These are phyloP conservation scores for Trichechus manatus DNA, from an alignment of 2,113 vertebrate species.

Conservation along the genomic window DNA sequence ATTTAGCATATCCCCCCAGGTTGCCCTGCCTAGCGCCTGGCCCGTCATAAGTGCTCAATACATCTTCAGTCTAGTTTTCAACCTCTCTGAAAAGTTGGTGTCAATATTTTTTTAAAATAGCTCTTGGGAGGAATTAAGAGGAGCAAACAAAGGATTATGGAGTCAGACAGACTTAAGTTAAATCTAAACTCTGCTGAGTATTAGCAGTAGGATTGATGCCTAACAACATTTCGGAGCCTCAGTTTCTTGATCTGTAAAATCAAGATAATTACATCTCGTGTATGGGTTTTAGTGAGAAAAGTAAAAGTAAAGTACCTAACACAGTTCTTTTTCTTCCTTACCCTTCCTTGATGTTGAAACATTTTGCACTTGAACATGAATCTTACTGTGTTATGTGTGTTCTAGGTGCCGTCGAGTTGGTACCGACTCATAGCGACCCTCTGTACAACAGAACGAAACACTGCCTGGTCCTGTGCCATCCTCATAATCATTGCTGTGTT, in stretches of 20 bases:
- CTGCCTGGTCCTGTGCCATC: too few relatives aligned
- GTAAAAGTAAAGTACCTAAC: neutral
- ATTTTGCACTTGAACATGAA: neutral
- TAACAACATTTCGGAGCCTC: neutral
- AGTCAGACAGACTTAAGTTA: neutral
- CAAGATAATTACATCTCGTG: neutral
- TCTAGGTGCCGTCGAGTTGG: too few relatives aligned
- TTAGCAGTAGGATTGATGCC: neutral
- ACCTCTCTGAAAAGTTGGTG: conserved; percentile 2
- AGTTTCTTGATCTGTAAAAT: neutral
- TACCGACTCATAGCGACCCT: too few relatives aligned
- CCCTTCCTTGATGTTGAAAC: conserved; percentile 13
- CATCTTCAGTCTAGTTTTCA: conserved; percentile 46
- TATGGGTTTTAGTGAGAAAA: neutral
- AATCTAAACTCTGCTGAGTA: neutral
- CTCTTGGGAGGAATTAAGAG: conserved; percentile 23
- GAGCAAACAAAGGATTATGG: neutral
- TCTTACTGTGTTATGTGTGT: neutral
- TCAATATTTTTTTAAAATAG: conserved; percentile 22
- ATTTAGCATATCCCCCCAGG: neutral
- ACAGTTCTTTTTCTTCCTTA: neutral
- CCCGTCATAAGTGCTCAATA: neutral
- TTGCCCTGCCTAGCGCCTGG: neutral
- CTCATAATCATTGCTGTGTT: too few relatives aligned
- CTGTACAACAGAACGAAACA: too few relatives aligned